Evolutionary conservation across 1,140 invertebrate species (phyloP).

Genomic region (Drosophila busckii): DNA sequence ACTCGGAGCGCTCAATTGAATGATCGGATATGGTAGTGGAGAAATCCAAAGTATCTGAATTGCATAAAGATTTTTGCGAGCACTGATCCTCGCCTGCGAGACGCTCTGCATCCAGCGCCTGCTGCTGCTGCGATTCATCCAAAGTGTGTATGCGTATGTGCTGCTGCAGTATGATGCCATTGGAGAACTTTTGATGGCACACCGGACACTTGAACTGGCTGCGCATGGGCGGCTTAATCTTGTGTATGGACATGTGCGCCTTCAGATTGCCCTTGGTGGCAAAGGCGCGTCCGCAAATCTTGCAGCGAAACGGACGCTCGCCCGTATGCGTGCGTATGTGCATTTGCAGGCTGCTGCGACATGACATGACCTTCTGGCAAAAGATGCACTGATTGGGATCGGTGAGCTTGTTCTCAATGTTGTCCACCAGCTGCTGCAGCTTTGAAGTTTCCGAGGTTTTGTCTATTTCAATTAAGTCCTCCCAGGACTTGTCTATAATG

Average conservation of each 20-base stretch:
- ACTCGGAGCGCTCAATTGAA: slow-evolving; percentile 70
- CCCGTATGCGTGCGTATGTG: slow-evolving; percentile 94
- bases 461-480: slow-evolving; percentile 94
- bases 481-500: slow-evolving; percentile 93
- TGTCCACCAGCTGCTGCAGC: slow-evolving; percentile 96
- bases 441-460: slow-evolving; percentile 94
- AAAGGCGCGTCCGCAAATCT: slow-evolving; percentile 96
- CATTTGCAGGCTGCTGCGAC: slow-evolving; percentile 99
- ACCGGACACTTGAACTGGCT: slow-evolving; percentile 98
- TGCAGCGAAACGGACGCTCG: slow-evolving; percentile 97
- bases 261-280: slow-evolving; percentile 99
- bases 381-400: slow-evolving; percentile 99
- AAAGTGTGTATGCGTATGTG: slow-evolving; percentile 96
- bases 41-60: slow-evolving; percentile 73
- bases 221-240: slow-evolving; percentile 93
- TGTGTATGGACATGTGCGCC: slow-evolving; percentile 99
- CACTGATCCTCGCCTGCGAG: slow-evolving; percentile 66
- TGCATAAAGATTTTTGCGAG: slow-evolving; percentile 69
- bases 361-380: slow-evolving; percentile 97
- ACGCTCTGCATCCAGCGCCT: slow-evolving; percentile 26
- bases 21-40: slow-evolving; percentile 71
- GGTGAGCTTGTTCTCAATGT: slow-evolving; percentile 96
- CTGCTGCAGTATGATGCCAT: slow-evolving; percentile 96
- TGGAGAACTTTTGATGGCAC: slow-evolving; percentile 98
- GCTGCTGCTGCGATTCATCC: slow-evolving; percentile 82